Evolutionary conservation across 2,888 invertebrate genomes (phyloP), one percentile per base, ranked within the genome.

Genomic region (Homarus gammarus): DNA sequence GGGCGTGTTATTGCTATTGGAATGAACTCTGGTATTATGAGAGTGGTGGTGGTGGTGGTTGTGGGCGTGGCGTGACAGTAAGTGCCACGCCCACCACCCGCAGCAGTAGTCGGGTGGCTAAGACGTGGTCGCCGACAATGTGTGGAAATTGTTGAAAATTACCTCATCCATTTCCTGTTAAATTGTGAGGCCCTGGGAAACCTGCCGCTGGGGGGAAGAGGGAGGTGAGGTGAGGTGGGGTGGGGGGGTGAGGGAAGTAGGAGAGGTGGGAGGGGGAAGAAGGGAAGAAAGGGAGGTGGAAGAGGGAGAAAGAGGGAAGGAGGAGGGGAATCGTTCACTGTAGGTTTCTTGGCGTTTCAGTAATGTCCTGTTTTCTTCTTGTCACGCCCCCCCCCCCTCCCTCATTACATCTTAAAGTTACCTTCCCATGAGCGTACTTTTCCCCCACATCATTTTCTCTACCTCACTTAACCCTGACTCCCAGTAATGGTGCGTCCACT

Each of bases 91-190:
- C 10, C 44, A 33, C 38, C 18, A 15, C 22, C 27, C 33, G 15
- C 79, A 61, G n/a, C 33, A 70, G 44, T 36, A 12, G 49, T 18
- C 33, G 10, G 81, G 33, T 33, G 85, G 33, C 77, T 38, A 38
- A 3, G 56, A 56, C n/a, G 64, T 44, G 64, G 64, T 44, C 83
- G 22, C 83, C 75, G 36, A 84, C 85, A 85, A 85, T 78, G 77
- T 85, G 85, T 68, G 75, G 85, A 85, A 85, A 85, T 85, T 85
- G 78, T 85, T 40, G 64, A 36, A 85, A 85, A 85, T 85, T 77
- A 64, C 85, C 68, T 85, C 85, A 78, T 77, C 78, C 77, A 85
- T 68, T 85, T 85, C 85, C 85, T 85, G 85, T 56, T 85, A 77
- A 85, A 75, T 49, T 77, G 75, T 75, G 78, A 68, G 68, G 77